Percentiles rank a stretch among this genome's conserved stretches.
Evolutionary conservation across 2,888 invertebrate species (phyloP).

Genomic region (Idaea biselata): DNA sequence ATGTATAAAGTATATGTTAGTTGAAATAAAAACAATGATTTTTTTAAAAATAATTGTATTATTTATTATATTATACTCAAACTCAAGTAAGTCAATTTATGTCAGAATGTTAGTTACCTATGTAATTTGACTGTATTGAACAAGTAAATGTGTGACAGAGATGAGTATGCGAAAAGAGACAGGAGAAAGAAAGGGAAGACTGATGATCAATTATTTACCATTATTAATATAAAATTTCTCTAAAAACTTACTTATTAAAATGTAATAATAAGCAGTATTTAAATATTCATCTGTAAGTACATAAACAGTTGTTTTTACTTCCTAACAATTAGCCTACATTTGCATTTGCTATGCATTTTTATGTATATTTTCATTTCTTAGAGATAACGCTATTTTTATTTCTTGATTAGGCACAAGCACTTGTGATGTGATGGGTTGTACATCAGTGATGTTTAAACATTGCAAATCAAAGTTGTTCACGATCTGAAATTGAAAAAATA

Average conservation of each 20-base stretch:
- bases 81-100: too few species aligned
- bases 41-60: too few species aligned
- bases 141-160: background rate
- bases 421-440: slow-evolving; percentile 77
- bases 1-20: too few species aligned
- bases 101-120: too few species aligned
- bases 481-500: slow-evolving; percentile 65
- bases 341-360: background rate
- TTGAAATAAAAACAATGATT: too few species aligned
- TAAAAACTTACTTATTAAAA: too few species aligned
- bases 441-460: slow-evolving; percentile 63
- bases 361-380: slow-evolving; percentile 26
- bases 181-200: background rate
- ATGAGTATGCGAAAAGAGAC: slow-evolving; percentile 3
- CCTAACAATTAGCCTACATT: background rate
- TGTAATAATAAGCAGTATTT: too few species aligned
- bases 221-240: too few species aligned
- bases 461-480: slow-evolving; percentile 75
- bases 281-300: background rate
- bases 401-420: slow-evolving; percentile 79
- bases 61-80: too few species aligned
- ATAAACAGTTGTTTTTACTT: background rate
- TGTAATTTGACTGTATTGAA: too few species aligned
- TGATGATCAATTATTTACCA: background rate
- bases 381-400: slow-evolving; percentile 56